Evolutionary conservation across 2,888 invertebrate species (phyloP), one percentile per base, ranked within the genome.

Genomic region (Archips xylosteana): DNA sequence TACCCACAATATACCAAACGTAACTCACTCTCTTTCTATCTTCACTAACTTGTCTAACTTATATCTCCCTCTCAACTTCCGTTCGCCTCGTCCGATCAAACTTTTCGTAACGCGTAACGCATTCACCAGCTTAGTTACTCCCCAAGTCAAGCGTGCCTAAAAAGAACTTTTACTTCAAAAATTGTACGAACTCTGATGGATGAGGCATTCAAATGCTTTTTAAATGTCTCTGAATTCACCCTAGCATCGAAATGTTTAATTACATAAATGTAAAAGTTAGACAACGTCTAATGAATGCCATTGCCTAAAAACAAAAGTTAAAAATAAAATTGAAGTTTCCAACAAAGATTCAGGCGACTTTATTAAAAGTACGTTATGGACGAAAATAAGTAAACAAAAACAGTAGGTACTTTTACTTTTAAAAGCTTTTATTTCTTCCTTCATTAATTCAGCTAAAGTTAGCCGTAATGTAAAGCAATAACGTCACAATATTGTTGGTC

Each of bases 231-330:
- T 23, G 23, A 23, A 45, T 62, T 12, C 4, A 62, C 32, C 15
- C 15, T 66, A 66, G 45, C n/a, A 60, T 34, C 10, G 45, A 39
- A 34, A 45, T 57, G 39, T 47, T 36, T 54, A 63, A 45, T 47
- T 63, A 70, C 57, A 47, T 39, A 65, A 60, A 65, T 64, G 39
- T 13, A 51, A 65, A 71, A 60, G 60, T 60, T 65, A 5, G 59
- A 60, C 65, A n/a, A 32, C 47, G 39, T 36, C 47, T 65, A 71
- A 71, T 60, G 39, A 71, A 71, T 71, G 71, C 65, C 59, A 71
- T 64, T 71, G 71, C 32, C 23, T 71, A 45, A 39, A 71, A 71
- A 65, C 71, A 71, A 65, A 71, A 71, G 64, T 71, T 71, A 12
- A 60, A 59, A 65, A 71, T 71, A 49, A 60, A 71, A 64, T 65